Evolutionary conservation across 37 sponge, comb jelly and placozoan species (phyloP).

Genomic region (Ianthella basta): DNA sequence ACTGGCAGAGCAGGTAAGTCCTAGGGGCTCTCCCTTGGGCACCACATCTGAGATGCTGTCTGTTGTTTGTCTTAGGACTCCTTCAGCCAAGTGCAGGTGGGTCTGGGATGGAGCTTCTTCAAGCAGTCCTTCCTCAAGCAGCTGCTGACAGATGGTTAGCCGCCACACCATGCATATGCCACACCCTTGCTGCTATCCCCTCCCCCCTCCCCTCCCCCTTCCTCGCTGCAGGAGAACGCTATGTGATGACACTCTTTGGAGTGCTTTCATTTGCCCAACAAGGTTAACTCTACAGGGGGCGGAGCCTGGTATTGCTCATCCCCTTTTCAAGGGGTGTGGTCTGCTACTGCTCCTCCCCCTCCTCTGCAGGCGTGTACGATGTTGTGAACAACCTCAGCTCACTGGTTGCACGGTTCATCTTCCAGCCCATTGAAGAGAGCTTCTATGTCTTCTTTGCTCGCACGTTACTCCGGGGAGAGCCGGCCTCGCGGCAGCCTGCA

Average conservation of each 20-base stretch:
- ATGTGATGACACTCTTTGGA: conserved; percentile 94
- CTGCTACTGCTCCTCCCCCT: background rate
- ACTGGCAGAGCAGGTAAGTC: conserved; percentile 19
- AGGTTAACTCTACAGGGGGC: conserved; percentile 56
- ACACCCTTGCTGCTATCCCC: background rate
- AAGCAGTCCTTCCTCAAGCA: conserved; percentile 93
- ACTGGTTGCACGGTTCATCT: conserved; percentile 87
- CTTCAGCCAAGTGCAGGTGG: conserved; percentile 21
- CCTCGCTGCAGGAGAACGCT: conserved; percentile 78
- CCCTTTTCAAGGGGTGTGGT: background rate
- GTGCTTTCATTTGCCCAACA: conserved; percentile 89
- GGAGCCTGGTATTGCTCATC: background rate
- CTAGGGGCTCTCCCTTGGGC: background rate
- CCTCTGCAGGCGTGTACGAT: conserved; percentile 75
- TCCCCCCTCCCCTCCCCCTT: background rate
- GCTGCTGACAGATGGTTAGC: conserved; percentile 86
- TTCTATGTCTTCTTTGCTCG: conserved; percentile 92
- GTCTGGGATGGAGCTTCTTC: conserved; percentile 80
- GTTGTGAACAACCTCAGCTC: conserved; percentile 92
- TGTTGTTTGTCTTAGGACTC: background rate
- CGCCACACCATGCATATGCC: too few species aligned
- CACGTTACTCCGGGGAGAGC: conserved; percentile 72
- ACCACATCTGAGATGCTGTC: background rate
- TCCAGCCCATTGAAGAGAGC: conserved; percentile 95
- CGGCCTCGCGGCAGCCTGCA: conserved; percentile 60